Evolutionary conservation across 1,140 invertebrate species (phyloP).

Genomic region (Muscidifurax raptorellus): DNA sequence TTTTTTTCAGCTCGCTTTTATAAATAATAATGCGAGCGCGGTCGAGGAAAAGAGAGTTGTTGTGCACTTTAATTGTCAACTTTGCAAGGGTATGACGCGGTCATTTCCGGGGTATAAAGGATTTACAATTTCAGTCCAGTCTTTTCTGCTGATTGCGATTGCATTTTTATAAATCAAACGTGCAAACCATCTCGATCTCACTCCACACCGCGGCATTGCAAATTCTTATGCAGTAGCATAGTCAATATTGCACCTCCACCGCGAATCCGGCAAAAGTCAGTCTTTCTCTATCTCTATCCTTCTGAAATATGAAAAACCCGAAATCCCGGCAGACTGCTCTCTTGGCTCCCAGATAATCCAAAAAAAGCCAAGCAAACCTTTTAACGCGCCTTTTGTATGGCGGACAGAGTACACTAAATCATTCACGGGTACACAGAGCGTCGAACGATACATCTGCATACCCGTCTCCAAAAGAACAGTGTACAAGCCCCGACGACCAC

Average conservation of each 20-base stretch:
- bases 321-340: neutral
- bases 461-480: neutral
- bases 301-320: neutral
- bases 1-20: neutral
- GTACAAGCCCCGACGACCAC: neutral
- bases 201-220: neutral
- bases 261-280: neutral
- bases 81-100: no score
- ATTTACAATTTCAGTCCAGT: no score
- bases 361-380: neutral
- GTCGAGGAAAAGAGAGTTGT: neutral
- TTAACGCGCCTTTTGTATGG: neutral
- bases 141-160: no score
- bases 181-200: neutral
- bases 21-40: neutral
- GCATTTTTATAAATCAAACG: neutral
- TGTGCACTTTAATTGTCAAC: no score
- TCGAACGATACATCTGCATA: neutral
- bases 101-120: no score
- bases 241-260: neutral
- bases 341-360: neutral
- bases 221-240: neutral
- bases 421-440: neutral
- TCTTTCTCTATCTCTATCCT: neutral
- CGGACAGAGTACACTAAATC: neutral